Percentiles rank a stretch among this genome's conserved stretches.
phyloP scores from a whole-genome alignment of 2,797 vertebrate genomes.

The Acrossocheilus fasciatus region DNA sequence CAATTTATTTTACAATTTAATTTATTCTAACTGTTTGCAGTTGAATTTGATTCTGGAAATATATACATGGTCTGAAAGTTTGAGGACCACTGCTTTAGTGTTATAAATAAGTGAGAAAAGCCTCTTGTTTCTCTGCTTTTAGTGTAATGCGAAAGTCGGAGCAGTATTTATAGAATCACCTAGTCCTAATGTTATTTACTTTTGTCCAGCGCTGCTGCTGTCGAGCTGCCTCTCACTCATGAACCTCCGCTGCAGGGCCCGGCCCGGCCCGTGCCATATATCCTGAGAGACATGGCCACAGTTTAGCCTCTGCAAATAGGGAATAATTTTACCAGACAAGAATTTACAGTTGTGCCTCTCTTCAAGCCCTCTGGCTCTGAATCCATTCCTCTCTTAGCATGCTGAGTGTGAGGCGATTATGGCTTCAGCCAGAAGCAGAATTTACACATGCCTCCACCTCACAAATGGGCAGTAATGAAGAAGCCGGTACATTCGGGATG shows the following conservation, averaged over 20 bases:
- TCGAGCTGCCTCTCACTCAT: slow-evolving; percentile 27
- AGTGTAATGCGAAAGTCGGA: not conserved
- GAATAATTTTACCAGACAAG: slow-evolving; percentile 64
- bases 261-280: slow-evolving; percentile 52
- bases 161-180: slow-evolving; percentile 32
- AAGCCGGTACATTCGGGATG: not conserved
- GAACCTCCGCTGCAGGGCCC: slow-evolving; percentile 44
- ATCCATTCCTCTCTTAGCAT: slow-evolving; percentile 58
- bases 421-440: slow-evolving; percentile 49
- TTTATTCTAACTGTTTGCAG: too few relatives aligned
- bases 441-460: slow-evolving; percentile 50
- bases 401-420: slow-evolving; percentile 40
- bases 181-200: slow-evolving; percentile 50
- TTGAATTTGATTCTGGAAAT: not conserved
- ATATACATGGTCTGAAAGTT: not conserved
- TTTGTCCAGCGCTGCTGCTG: slow-evolving; percentile 62
- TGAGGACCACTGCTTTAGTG: not conserved
- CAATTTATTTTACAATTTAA: not conserved
- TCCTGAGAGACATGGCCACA: slow-evolving; percentile 63
- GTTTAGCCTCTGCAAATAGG: slow-evolving; percentile 65
- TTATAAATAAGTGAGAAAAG: not conserved
- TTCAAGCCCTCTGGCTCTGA: slow-evolving; percentile 55
- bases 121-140: not conserved
- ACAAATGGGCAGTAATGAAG: slow-evolving; percentile 39
- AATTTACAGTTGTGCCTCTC: slow-evolving; percentile 64